Evolutionary conservation across 2,113 vertebrate genomes (phyloP), one percentile per base, ranked within the genome.

Genomic region (Cyprinus carpio): DNA sequence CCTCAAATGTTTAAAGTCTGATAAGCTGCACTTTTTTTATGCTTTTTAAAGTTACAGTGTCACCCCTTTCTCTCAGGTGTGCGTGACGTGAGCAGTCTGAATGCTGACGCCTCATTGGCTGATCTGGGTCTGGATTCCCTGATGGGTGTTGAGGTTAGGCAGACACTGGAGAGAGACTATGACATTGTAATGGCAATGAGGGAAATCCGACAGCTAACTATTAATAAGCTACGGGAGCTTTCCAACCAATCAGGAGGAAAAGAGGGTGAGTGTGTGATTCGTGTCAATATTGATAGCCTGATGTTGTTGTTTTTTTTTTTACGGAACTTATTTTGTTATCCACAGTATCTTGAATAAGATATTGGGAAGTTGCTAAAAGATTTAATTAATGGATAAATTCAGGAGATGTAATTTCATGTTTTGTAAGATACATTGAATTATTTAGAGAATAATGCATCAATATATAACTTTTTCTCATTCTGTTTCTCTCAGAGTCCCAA

Each of bases 101-200:
- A 96, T 51, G 89, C 94, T 20, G 96, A 98, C 2, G 91, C 94
- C 64, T 95, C 97, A 0, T 89, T 99, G 92, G 96, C 96, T 0
- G 97, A 99, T 88, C 90, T 99, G 84, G 98, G 98, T 37, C 93
- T 99, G 88, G 98, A 99, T 90, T 99, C 97, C 0, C 91, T 99
- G 87, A 99, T 99, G 98, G 96, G 96, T 0, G 98, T 99, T 82
- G 98, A 99, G 91, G 96, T 99, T 69, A 97, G 97, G 6, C 98
- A 99, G 92, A 97, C 92, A 0, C 93, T 99, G 87, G 98, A 99
- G 89, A 94, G 96, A 0, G 96, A 99, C 91, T 96, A 97, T 0
- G 96, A 97, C 88, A 94, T 99, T 0, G 89, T 95, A 64, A 95
- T 99, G 95, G 90, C 96, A 6, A 97, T 96, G 96, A 96, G 96